A percentile compares a stretch with the other conserved stretches of the same genome.
phyloP scores from a whole-genome alignment of 2,888 invertebrate species.

The Anthoptus insignis region DNA sequence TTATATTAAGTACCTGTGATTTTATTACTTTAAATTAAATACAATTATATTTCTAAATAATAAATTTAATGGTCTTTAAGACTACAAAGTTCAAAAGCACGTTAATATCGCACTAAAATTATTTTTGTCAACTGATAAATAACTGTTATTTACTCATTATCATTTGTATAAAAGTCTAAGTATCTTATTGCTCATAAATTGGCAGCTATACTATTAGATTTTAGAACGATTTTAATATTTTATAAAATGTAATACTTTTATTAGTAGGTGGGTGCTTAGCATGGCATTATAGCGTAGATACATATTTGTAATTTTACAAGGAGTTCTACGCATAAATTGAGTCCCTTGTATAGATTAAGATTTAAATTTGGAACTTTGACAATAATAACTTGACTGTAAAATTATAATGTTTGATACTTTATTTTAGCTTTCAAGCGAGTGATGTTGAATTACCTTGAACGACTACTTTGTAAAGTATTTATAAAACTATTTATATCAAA shows the following conservation, averaged over 20 bases:
- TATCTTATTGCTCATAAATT: no score
- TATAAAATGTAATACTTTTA: neutral
- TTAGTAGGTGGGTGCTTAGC: neutral
- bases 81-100: neutral
- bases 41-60: neutral
- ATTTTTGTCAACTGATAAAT: no score
- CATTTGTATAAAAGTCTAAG: no score
- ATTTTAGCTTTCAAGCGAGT: constrained; percentile 5
- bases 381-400: no score
- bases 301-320: neutral
- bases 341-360: neutral
- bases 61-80: neutral
- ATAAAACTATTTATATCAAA: neutral
- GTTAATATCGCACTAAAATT: neutral
- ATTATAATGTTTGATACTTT: neutral
- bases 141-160: no score
- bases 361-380: neutral
- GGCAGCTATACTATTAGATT: neutral
- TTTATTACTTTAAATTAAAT: neutral
- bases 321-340: neutral
- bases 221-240: constrained; percentile 1
- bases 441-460: neutral
- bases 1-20: constrained; percentile 1
- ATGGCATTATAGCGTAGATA: no score
- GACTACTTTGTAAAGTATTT: neutral